Percentiles rank a stretch among this genome's conserved stretches.
Conservation (phyloP, 1,140 invertebrate genomes). For the Batillaria attramentaria region DNA sequence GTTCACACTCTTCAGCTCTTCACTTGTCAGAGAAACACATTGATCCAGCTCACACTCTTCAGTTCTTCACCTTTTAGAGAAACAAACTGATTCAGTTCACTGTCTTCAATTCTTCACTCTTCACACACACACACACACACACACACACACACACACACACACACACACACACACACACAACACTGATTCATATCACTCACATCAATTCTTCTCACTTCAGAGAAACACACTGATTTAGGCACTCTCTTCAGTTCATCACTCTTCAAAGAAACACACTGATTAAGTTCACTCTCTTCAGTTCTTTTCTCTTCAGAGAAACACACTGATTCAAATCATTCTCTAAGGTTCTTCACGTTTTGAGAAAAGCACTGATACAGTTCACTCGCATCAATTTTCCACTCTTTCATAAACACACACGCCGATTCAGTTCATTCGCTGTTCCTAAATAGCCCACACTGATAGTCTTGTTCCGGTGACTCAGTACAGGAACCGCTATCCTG, state of each 20-base stretch:
- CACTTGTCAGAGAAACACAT: not conserved
- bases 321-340: too few relatives aligned
- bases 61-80: not conserved
- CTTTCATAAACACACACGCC: not conserved
- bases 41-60: not conserved
- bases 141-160: conserved; percentile 22
- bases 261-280: not conserved
- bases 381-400: not conserved
- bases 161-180: conserved; percentile 11
- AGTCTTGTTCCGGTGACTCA: too few relatives aligned
- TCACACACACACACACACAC: not conserved
- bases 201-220: not conserved
- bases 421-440: too few relatives aligned
- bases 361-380: too few relatives aligned
- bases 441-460: too few relatives aligned
- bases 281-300: not conserved
- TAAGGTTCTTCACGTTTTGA: too few relatives aligned
- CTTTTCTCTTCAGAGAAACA: not conserved
- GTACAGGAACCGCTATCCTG: too few relatives aligned
- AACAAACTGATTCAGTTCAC: conserved; percentile 1
- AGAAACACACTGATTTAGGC: not conserved
- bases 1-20: not conserved
- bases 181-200: not conserved
- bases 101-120: not conserved
- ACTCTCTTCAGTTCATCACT: not conserved